phyloP scores from a whole-genome alignment of 2,888 invertebrate genomes.

The Tenthredo notha region DNA sequence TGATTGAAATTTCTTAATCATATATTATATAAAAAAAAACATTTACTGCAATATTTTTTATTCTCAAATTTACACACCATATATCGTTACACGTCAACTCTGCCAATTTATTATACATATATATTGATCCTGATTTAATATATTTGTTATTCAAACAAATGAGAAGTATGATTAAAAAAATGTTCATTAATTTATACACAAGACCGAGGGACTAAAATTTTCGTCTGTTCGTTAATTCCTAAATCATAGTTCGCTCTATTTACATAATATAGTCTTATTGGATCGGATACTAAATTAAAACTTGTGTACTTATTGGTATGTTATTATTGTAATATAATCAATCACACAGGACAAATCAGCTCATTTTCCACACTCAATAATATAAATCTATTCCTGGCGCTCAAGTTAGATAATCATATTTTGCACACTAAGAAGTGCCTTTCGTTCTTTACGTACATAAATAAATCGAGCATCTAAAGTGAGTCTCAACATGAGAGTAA shows the following conservation, averaged over 20 bases:
- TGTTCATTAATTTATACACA: slow-evolving; percentile 40
- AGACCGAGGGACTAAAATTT: slow-evolving; percentile 25
- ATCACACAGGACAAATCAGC: neutral
- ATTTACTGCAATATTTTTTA: slow-evolving; percentile 33
- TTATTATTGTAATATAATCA: slow-evolving; percentile 9
- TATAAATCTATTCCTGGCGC: neutral
- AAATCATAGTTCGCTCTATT: slow-evolving; percentile 67
- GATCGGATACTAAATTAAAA: slow-evolving; percentile 63
- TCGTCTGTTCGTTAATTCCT: slow-evolving; percentile 62
- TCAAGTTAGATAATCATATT: neutral
- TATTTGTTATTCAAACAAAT: slow-evolving; percentile 40
- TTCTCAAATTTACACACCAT: slow-evolving; percentile 47
- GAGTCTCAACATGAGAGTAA: neutral
- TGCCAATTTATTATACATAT: slow-evolving; percentile 24
- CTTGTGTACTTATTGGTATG: slow-evolving; percentile 10
- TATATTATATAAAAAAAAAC: neutral
- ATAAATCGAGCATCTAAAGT: neutral
- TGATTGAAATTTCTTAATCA: neutral
- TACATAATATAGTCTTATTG: slow-evolving; percentile 66
- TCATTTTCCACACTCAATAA: neutral
- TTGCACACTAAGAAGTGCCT: too few relatives aligned
- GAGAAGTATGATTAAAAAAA: slow-evolving; percentile 36
- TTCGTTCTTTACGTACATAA: neutral
- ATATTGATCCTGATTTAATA: slow-evolving; percentile 44
- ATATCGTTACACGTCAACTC: slow-evolving; percentile 39